Percentiles rank a stretch among this genome's conserved stretches.
phyloP scores from a whole-genome alignment of 2,888 invertebrate genomes.

The Holacanthella duospinosa region DNA sequence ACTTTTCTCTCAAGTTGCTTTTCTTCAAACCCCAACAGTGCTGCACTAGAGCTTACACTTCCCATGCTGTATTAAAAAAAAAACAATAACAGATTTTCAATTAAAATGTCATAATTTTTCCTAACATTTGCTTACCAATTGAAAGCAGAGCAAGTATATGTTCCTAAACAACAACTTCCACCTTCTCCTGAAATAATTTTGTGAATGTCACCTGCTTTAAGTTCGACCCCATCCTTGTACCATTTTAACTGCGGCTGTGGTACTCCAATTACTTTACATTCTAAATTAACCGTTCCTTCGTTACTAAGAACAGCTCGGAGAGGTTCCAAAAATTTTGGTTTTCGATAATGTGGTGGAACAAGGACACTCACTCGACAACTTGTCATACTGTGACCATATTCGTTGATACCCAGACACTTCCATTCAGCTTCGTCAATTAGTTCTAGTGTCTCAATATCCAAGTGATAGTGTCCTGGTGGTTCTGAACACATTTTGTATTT shows the following conservation, averaged over 20 bases:
- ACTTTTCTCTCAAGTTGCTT: slow-evolving; percentile 13
- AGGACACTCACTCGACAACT: slow-evolving; percentile 73
- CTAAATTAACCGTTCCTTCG: slow-evolving; percentile 79
- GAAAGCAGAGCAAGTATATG: slow-evolving; percentile 79
- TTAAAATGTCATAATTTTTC: neutral
- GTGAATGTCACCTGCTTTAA: slow-evolving; percentile 84
- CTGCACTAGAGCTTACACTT: slow-evolving; percentile 74
- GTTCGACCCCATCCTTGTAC: slow-evolving; percentile 81
- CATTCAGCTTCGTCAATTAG: slow-evolving; percentile 73
- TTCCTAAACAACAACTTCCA: slow-evolving; percentile 78
- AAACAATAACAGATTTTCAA: neutral
- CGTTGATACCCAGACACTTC: slow-evolving; percentile 82
- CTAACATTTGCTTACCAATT: slow-evolving; percentile 44
- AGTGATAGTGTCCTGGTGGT: slow-evolving; percentile 58
- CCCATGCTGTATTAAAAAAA: slow-evolving; percentile 58
- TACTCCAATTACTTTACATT: slow-evolving; percentile 55
- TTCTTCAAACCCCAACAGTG: slow-evolving; percentile 71
- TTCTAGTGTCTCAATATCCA: slow-evolving; percentile 63
- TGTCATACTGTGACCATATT: slow-evolving; percentile 78
- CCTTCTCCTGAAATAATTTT: slow-evolving; percentile 80
- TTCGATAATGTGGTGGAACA: slow-evolving; percentile 79
- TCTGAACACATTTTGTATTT: slow-evolving; percentile 42
- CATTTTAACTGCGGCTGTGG: slow-evolving; percentile 50
- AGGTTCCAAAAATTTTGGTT: slow-evolving; percentile 74
- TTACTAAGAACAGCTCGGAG: slow-evolving; percentile 73